These are phyloP conservation scores for Hypomecis atomaria DNA, from an alignment of 2,888 invertebrate genomes.

Conservation along the genomic window DNA sequence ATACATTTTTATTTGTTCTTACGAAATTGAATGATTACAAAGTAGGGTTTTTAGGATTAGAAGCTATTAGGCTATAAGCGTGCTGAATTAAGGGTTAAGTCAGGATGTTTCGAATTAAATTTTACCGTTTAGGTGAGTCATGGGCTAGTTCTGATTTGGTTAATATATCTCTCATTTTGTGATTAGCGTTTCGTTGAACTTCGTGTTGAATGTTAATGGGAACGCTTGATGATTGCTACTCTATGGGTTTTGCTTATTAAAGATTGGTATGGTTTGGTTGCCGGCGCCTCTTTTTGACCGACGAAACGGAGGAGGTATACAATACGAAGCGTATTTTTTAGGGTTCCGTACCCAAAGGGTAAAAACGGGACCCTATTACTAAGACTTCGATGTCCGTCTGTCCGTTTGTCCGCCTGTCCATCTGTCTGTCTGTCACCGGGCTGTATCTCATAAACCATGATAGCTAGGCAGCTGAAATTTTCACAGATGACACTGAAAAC, in stretches of 20 bases:
- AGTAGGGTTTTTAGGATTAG: constrained; percentile 57
- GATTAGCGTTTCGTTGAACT: constrained; percentile 31
- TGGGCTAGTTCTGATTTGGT: constrained; percentile 33
- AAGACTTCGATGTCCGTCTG: no score
- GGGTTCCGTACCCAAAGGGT: no score
- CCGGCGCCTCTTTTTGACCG: neutral
- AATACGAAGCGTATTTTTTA: no score
- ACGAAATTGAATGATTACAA: constrained; percentile 70
- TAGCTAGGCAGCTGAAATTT: no score
- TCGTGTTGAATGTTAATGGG: constrained; percentile 38
- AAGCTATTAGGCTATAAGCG: constrained; percentile 47
- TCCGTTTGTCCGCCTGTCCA: no score
- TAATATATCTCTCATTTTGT: constrained; percentile 21
- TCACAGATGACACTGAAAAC: no score
- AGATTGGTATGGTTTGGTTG: constrained; percentile 11
- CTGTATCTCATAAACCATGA: no score
- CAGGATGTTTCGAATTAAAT: constrained; percentile 46
- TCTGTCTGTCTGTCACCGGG: no score
- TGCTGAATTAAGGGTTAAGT: constrained; percentile 40
- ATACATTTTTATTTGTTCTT: constrained; percentile 66
- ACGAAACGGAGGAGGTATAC: neutral
- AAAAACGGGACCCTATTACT: no score
- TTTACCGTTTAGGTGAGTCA: constrained; percentile 51
- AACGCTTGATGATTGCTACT: constrained; percentile 14
- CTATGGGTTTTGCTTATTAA: constrained; percentile 21